A percentile compares a stretch with the other conserved stretches of the same genome.
phyloP scores from a whole-genome alignment of 1,140 invertebrate species.

The Lordiphosa stackelbergi region DNA sequence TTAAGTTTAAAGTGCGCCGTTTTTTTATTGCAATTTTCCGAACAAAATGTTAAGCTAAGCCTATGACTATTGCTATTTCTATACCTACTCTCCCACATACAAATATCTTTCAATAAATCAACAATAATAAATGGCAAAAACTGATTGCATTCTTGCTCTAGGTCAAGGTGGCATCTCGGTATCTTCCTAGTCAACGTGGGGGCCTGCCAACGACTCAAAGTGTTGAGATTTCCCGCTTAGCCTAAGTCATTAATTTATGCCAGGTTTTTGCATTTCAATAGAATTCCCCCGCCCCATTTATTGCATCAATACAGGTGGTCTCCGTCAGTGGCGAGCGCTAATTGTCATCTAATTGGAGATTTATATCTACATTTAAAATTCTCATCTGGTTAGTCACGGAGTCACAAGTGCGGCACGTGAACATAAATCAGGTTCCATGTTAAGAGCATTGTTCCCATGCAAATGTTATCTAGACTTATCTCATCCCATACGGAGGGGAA shows the following conservation, averaged over 20 bases:
- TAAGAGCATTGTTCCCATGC: no score
- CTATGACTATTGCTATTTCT: slow-evolving; percentile 36
- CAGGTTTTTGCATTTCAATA: slow-evolving; percentile 19
- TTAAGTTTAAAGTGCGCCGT: not conserved
- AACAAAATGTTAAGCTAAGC: slow-evolving; percentile 22
- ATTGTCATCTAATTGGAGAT: slow-evolving; percentile 2
- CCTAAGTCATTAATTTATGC: no score
- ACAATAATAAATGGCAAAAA: slow-evolving; percentile 14
- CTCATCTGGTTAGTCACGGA: slow-evolving; percentile 18
- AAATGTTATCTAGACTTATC: no score
- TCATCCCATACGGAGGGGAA: no score
- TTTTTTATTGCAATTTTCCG: no score
- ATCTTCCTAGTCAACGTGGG: slow-evolving; percentile 4
- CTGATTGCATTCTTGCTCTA: slow-evolving; percentile 21
- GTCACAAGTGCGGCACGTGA: slow-evolving; percentile 20
- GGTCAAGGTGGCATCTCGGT: slow-evolving; percentile 24
- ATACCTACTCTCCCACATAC: no score
- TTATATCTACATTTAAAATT: slow-evolving; percentile 2
- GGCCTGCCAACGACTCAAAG: slow-evolving; percentile 29
- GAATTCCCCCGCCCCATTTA: slow-evolving; percentile 12
- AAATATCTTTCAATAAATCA: slow-evolving; percentile 22
- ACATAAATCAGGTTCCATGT: slow-evolving; percentile 25
- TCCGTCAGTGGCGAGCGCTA: slow-evolving; percentile 8
- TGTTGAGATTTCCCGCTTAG: slow-evolving; percentile 29
- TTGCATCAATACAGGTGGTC: not conserved